Evolutionary conservation across 2,888 invertebrate genomes (phyloP).

Genomic region (Beris morrisii): DNA sequence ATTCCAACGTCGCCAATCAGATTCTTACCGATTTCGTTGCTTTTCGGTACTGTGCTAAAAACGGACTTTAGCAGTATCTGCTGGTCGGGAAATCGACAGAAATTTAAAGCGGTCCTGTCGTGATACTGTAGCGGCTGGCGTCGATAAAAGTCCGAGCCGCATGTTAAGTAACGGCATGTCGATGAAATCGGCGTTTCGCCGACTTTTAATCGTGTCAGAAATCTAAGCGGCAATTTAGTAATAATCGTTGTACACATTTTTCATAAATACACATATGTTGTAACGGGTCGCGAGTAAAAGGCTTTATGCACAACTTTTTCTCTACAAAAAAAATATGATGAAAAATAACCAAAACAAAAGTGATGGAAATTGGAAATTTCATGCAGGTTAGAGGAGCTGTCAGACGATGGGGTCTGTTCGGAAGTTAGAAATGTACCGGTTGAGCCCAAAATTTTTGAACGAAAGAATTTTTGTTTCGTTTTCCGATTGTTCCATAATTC

Average conservation of each 20-base stretch:
- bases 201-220: background rate
- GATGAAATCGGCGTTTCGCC: background rate
- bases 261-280: slow-evolving; percentile 15
- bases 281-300: background rate
- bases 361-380: too few species aligned
- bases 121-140: too few species aligned
- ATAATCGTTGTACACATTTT: slow-evolving; percentile 18
- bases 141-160: slow-evolving; percentile 3
- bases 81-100: background rate
- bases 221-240: slow-evolving; percentile 13
- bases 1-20: background rate
- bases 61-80: background rate
- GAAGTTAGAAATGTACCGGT: too few species aligned
- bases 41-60: slow-evolving; percentile 1
- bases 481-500: too few species aligned
- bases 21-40: background rate
- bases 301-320: too few species aligned
- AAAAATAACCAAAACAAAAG: too few species aligned
- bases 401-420: too few species aligned
- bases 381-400: too few species aligned
- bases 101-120: too few species aligned
- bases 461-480: too few species aligned
- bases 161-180: slow-evolving; percentile 25
- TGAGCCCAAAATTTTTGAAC: too few species aligned
- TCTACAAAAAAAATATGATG: too few species aligned